Evolutionary conservation across 30 jellyfish, hydroid and myxozoan species (phyloP).

Genomic region (Aurelia aurita): DNA sequence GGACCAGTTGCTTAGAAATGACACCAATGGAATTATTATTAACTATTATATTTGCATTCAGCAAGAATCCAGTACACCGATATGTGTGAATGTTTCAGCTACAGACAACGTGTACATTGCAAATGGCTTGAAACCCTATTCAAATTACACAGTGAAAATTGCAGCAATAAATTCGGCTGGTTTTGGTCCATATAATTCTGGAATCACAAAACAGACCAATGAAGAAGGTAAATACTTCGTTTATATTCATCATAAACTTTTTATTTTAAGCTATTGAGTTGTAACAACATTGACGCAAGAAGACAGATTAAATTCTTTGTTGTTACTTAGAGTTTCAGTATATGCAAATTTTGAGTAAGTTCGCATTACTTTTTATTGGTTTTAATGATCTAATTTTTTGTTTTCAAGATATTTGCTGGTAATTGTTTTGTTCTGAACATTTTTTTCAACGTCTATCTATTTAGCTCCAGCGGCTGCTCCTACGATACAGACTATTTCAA

Average conservation of each 20-base stretch:
- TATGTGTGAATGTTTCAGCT: constrained; percentile 3
- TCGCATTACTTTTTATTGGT: no score
- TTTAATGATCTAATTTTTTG: no score
- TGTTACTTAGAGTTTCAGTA: no score
- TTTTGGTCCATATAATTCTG: constrained; percentile 45
- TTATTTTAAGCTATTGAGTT: no score
- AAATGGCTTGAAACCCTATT: constrained; percentile 41
- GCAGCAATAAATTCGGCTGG: constrained; percentile 75
- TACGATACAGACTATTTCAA: constrained; percentile 4
- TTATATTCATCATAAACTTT: no score
- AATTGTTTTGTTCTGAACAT: no score
- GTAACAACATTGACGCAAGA: no score
- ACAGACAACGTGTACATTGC: neutral
- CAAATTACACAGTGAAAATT: constrained; percentile 49
- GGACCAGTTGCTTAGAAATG: constrained; percentile 25
- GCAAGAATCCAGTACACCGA: neutral
- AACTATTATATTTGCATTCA: constrained; percentile 1
- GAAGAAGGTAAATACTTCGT: constrained; percentile 54
- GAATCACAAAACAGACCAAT: neutral
- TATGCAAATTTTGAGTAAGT: no score
- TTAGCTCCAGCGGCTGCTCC: constrained; percentile 11
- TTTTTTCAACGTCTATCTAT: no score
- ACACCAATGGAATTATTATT: constrained; percentile 49
- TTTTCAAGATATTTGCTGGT: no score
- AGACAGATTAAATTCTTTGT: no score